Conservation (phyloP, 30 jellyfish, hydroid and myxozoan genomes). For the Chrysaora quinquecirrha region DNA sequence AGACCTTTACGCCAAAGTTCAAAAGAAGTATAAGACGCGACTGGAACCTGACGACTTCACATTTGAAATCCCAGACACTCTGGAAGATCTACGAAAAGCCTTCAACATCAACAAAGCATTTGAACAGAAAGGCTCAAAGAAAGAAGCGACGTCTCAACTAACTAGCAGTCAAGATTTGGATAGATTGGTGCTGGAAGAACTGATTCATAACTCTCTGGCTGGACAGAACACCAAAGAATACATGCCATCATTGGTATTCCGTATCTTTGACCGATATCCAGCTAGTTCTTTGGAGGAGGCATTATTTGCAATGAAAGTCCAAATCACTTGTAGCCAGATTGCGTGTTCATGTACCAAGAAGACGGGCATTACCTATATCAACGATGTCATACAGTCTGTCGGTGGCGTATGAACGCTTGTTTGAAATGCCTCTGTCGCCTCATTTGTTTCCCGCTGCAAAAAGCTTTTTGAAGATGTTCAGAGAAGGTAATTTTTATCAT, state of each 20-base stretch:
- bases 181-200: conserved; percentile 45
- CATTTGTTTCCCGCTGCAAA: conserved; percentile 48
- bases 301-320: conserved; percentile 31
- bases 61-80: conserved; percentile 46
- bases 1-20: conserved; percentile 25
- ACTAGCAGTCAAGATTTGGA: conserved; percentile 31
- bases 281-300: conserved; percentile 46
- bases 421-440: conserved; percentile 67
- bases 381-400: conserved; percentile 75
- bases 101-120: conserved; percentile 14
- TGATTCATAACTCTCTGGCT: conserved; percentile 77
- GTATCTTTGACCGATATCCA: conserved; percentile 65
- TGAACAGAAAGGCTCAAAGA: neutral
- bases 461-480: conserved; percentile 40
- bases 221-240: conserved; percentile 58
- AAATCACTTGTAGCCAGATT: conserved; percentile 54
- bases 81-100: conserved; percentile 11
- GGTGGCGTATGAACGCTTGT: conserved; percentile 55
- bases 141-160: neutral
- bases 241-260: conserved; percentile 73
- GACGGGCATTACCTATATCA: conserved; percentile 79
- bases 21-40: conserved; percentile 18
- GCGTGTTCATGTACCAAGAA: conserved; percentile 58
- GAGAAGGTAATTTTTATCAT: conserved; percentile 67
- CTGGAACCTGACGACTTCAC: conserved; percentile 18